Evolutionary conservation across 2,888 invertebrate species (phyloP), one percentile per base, ranked within the genome.

Genomic region (Agrypnus murinus): DNA sequence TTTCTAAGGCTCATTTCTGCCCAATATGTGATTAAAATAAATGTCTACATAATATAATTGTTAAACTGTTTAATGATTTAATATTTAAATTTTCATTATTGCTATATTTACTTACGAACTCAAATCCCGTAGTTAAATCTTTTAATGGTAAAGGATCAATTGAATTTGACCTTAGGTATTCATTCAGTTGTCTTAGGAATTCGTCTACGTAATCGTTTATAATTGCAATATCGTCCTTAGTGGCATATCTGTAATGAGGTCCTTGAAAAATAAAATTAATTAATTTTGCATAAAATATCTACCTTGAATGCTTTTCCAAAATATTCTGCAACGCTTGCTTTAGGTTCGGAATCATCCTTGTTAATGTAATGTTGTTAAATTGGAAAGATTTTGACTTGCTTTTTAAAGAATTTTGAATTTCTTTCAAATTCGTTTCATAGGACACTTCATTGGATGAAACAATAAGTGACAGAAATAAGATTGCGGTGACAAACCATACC

Each of bases 1-100:
- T 87, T 80, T 59, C 84, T 83, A 72, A 89, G 83, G 65, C 82
- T 85, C 65, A 89, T 77, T 84, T 86, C 86, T 0, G 89, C 89
- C 25, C 25, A 25, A 5, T 25, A 25, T 3, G 25, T 25, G 5
- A 25, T 25, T 3, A 25, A 38, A 8, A n/a, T 2, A 38, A 38
- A n/a, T 38, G 2, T 38, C 12, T 12, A 38, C n/a, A n/a, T n/a
- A n/a, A n/a, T n/a, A n/a, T n/a, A n/a, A n/a, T n/a, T n/a, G n/a
- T n/a, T n/a, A n/a, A n/a, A n/a, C n/a, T n/a, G n/a, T n/a, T n/a
- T n/a, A n/a, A n/a, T n/a, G n/a, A n/a, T n/a, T n/a, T n/a, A n/a
- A n/a, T n/a, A n/a, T n/a, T n/a, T n/a, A n/a, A n/a, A n/a, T n/a
- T n/a, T n/a, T n/a, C n/a, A n/a, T n/a, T n/a, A n/a, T n/a, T n/a